These are phyloP conservation scores for Eupeodes corollae DNA, from an alignment of 1,140 invertebrate genomes.

Conservation along the genomic window DNA sequence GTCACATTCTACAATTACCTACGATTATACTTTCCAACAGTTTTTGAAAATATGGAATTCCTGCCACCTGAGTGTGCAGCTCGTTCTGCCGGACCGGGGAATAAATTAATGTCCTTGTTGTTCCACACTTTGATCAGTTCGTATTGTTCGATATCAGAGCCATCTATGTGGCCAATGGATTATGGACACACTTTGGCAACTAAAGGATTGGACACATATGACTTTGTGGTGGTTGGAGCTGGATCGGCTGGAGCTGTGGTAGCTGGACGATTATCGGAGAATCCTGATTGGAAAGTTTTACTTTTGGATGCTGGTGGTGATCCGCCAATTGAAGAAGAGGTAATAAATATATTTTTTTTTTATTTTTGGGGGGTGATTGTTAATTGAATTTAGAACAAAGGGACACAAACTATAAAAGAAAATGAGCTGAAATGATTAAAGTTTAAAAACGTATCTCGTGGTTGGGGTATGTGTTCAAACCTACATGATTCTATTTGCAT, in stretches of 20 bases:
- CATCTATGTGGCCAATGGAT: slow-evolving; percentile 43
- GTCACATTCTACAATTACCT: no score
- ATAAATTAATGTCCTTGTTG: slow-evolving; percentile 41
- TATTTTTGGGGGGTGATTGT: no score
- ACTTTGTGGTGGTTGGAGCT: slow-evolving; percentile 46
- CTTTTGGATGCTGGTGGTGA: slow-evolving; percentile 42
- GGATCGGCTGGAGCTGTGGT: slow-evolving; percentile 50
- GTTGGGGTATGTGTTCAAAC: no score
- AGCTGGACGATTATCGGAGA: slow-evolving; percentile 26
- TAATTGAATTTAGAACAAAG: no score
- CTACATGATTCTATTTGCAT: no score
- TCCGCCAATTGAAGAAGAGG: slow-evolving; percentile 18
- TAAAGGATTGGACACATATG: slow-evolving; percentile 31
- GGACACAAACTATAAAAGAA: no score
- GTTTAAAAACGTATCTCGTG: no score
- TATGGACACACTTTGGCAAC: slow-evolving; percentile 40
- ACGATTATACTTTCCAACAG: no score
- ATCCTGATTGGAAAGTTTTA: slow-evolving; percentile 30
- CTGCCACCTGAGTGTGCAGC: slow-evolving; percentile 30
- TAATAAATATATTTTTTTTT: no score
- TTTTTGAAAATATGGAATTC: slow-evolving; percentile 22
- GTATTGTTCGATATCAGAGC: slow-evolving; percentile 44
- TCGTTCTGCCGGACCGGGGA: slow-evolving; percentile 36
- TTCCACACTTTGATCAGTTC: slow-evolving; percentile 43
- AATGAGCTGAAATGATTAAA: no score